Evolutionary conservation across 2,797 vertebrate genomes (phyloP).

Genomic region (Chromobotia macracanthus): DNA sequence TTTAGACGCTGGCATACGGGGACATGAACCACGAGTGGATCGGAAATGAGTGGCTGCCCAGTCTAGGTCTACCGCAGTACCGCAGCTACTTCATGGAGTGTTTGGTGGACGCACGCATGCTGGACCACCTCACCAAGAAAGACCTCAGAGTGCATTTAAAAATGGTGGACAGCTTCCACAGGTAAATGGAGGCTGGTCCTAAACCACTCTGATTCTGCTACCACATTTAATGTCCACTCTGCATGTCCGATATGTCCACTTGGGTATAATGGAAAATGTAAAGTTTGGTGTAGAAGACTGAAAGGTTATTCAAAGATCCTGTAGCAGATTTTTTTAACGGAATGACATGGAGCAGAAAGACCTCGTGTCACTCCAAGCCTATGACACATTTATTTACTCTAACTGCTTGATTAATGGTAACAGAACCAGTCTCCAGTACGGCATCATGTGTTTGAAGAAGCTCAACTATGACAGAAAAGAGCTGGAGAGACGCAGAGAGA

Average conservation of each 20-base stretch:
- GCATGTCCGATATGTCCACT: too few relatives aligned
- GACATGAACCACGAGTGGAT: conserved; percentile 99
- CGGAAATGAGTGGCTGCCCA: conserved; percentile 97
- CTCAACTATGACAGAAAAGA: conserved; percentile 98
- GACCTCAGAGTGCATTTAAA: conserved; percentile 97
- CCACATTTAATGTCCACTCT: not conserved
- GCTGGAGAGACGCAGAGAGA: conserved; percentile 93
- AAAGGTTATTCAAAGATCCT: too few relatives aligned
- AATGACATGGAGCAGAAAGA: too few relatives aligned
- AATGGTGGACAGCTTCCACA: conserved; percentile 99
- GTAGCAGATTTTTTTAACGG: too few relatives aligned
- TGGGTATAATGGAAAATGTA: too few relatives aligned
- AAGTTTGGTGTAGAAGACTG: too few relatives aligned
- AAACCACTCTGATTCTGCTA: too few relatives aligned
- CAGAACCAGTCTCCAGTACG: conserved; percentile 98
- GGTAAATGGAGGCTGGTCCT: conserved; percentile 74
- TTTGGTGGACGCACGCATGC: conserved; percentile 96
- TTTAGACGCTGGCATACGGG: conserved; percentile 92
- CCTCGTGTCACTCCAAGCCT: too few relatives aligned
- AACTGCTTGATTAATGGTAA: conserved; percentile 49
- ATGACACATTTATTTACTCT: not conserved
- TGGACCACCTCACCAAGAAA: conserved; percentile 98
- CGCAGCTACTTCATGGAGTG: conserved; percentile 99
- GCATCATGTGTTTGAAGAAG: conserved; percentile 98
- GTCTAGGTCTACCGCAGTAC: conserved; percentile 96